Base-by-base conservation (phyloP, 2,888 invertebrate genomes). In the Plemyria rubiginata region DNA sequence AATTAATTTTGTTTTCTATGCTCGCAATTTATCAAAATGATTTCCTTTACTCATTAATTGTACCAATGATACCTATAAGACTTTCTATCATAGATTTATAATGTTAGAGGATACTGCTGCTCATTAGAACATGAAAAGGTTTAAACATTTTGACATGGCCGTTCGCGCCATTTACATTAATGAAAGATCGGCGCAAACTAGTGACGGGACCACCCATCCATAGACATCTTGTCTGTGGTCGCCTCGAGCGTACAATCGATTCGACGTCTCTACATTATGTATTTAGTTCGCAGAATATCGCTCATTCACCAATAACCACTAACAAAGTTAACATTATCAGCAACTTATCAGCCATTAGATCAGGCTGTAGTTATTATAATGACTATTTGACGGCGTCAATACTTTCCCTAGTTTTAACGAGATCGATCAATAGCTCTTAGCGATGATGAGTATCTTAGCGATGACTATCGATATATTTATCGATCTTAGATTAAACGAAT, bases 401-500 rank as follows among this genome's bases (percentile, higher is more conserved):
- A 54, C 62, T 67, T 70, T 70, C 70, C 63, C 66, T 29, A 28
- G 49, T 40, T 65, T 57, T 56, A 62, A 62, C 45, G 49, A 51
- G 59, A 60, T 58, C 53, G 49, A 61, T 65, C 46, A 54, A 45
- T n/a, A n/a, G n/a, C n/a, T n/a, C n/a, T n/a, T n/a, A n/a, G n/a
- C n/a, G n/a, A n/a, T n/a, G n/a, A n/a, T n/a, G n/a, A 49, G 54
- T 64, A 49, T 46, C 51, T 54, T 60, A 60, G 59, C 54, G 48
- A 64, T 62, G 16, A 46, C 6, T 48, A 65, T 62, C 54, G 48
- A 64, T 69, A 40, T 43, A 8, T 43, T 43, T 43, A 43, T 43
- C 43, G 43, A 43, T 43, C 38, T 60, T 62, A 60, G 45, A 54
- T 45, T 53, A 57, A 61, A 59, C 49, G 15, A n/a, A 51, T 65